Evolutionary conservation across 2,797 vertebrate species (phyloP).

Genomic region (Neosilurus mollespiculum): DNA sequence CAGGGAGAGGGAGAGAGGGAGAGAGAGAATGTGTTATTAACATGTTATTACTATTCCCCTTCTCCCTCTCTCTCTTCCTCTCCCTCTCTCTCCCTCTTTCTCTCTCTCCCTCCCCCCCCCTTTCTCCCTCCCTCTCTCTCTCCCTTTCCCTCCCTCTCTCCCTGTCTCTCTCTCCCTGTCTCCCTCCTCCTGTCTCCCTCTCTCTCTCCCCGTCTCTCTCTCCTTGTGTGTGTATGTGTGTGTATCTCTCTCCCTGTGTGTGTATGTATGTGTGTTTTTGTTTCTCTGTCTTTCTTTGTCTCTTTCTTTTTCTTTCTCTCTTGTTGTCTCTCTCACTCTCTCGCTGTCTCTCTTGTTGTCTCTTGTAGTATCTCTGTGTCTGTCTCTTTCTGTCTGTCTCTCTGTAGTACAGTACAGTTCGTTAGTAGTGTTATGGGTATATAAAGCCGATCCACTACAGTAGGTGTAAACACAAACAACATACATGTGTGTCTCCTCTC

Average conservation of each 20-base stretch:
- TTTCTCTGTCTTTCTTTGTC: not conserved
- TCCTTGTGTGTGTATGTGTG: no score
- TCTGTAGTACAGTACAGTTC: no score
- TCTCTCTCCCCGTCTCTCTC: not conserved
- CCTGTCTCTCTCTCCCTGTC: not conserved
- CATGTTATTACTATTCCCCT: not conserved
- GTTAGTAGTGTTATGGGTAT: no score
- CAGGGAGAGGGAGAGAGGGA: no score
- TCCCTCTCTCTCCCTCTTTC: not conserved
- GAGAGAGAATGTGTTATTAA: not conserved
- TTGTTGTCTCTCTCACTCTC: not conserved
- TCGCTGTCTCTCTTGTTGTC: no score
- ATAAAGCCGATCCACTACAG: no score
- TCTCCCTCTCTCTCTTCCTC: not conserved
- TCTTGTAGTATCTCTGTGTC: no score
- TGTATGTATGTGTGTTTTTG: no score
- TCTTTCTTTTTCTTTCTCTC: not conserved
- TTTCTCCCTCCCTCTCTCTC: not conserved
- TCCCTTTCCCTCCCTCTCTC: not conserved
- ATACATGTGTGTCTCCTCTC: not conserved
- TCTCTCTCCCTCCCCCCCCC: not conserved
- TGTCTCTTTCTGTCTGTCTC: no score
- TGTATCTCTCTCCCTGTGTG: not conserved
- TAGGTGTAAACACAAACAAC: no score
- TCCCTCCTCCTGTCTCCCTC: no score